A percentile compares a stretch with the other conserved stretches of the same genome.
These are phyloP conservation scores for Henicopernis longicauda DNA, from an alignment of 2,113 vertebrate genomes.

Conservation along the genomic window DNA sequence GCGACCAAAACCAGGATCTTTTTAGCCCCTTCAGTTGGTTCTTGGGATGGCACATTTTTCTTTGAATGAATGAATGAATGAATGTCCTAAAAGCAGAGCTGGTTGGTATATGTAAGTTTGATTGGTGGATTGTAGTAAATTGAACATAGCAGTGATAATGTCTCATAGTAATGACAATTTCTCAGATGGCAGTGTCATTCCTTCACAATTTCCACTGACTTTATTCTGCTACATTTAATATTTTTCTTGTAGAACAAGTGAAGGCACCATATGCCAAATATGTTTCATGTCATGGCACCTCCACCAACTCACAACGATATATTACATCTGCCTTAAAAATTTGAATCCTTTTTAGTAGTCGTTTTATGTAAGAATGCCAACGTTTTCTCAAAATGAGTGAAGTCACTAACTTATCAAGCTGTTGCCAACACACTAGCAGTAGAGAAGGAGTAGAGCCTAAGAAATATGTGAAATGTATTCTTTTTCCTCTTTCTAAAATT, in stretches of 20 bases:
- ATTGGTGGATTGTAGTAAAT: background rate
- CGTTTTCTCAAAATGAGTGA: background rate
- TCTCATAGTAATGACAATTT: background rate
- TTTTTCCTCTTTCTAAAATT: background rate
- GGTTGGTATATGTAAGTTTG: background rate
- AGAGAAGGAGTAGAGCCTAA: background rate
- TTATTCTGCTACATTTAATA: conserved; percentile 1
- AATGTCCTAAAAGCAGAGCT: background rate
- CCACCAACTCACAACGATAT: background rate
- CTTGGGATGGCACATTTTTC: background rate
- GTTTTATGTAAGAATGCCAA: background rate
- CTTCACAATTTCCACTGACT: background rate
- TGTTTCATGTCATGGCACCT: background rate
- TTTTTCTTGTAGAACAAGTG: conserved; percentile 7
- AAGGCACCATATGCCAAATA: background rate
- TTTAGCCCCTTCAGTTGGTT: background rate
- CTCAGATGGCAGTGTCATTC: background rate
- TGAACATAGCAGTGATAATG: background rate
- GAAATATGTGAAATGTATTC: background rate
- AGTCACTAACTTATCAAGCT: background rate
- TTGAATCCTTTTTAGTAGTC: background rate
- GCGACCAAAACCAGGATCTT: background rate
- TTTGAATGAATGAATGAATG: background rate
- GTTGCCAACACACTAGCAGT: background rate
- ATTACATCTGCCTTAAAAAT: background rate